Evolutionary conservation across 2,888 invertebrate species (phyloP).

Genomic region (Apotomis capreana): DNA sequence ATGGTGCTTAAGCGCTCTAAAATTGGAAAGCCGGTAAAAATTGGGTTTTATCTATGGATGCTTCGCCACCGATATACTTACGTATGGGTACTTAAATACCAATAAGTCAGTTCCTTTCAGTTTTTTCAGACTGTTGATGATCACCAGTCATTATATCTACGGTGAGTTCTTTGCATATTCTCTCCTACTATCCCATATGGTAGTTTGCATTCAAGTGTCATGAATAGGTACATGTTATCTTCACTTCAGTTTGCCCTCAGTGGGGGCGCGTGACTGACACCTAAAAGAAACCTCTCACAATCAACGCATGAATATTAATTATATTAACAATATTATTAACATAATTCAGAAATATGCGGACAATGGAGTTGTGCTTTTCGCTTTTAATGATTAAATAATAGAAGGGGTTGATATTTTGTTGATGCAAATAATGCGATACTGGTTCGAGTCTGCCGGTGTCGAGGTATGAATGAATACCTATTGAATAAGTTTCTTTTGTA

Average conservation of each 20-base stretch:
- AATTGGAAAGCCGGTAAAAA: too few relatives aligned
- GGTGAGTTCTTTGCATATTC: neutral
- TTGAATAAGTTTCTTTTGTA: constrained; percentile 29
- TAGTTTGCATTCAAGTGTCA: constrained; percentile 49
- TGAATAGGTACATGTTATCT: constrained; percentile 42
- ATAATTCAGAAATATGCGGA: constrained; percentile 52
- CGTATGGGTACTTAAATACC: too few relatives aligned
- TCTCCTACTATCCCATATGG: constrained; percentile 29
- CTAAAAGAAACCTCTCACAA: constrained; percentile 64
- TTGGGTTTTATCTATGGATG: too few relatives aligned
- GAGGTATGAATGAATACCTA: constrained; percentile 29
- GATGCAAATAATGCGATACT: constrained; percentile 33
- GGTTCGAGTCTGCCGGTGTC: constrained; percentile 19
- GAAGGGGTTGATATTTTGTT: constrained; percentile 35
- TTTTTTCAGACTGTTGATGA: too few relatives aligned
- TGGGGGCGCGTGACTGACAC: constrained; percentile 71
- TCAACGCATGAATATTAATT: constrained; percentile 78
- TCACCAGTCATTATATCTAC: neutral
- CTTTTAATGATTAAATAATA: constrained; percentile 49
- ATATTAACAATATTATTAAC: constrained; percentile 65
- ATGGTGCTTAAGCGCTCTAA: too few relatives aligned
- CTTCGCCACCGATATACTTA: too few relatives aligned
- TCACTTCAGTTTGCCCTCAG: constrained; percentile 39
- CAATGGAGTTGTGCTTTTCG: constrained; percentile 59
- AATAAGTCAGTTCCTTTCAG: neutral